Evolutionary conservation across 2,888 invertebrate species (phyloP), one percentile per base, ranked within the genome.

Genomic region (Pyralis farinalis): DNA sequence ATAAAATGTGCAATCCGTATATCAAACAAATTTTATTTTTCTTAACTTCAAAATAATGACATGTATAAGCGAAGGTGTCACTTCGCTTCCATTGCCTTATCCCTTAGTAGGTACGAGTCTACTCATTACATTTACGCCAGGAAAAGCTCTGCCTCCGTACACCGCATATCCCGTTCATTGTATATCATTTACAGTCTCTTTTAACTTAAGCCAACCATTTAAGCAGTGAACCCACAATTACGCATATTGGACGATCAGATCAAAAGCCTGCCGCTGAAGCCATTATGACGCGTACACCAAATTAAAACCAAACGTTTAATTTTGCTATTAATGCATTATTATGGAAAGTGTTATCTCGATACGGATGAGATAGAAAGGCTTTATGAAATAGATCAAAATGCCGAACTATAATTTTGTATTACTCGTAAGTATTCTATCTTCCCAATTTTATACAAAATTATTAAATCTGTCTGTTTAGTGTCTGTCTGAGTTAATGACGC

Each of bases 171-270:
- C n/a, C n/a, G n/a, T n/a, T n/a, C n/a, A n/a, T n/a, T n/a, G n/a
- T 28, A 25, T 7, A 9, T 7, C 42, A 32, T 10, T 64, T 65
- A 68, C 54, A 12, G 8, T 48, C n/a, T 41, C 58, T 54, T 46
- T 34, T 63, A 36, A 47, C 70, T 75, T 64, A 55, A 46, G 51
- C 68, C 73, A 56, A 55, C 53, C 59, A 58, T 63, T 63, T 63
- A 67, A 73, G 49, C 64, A 64, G 68, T 75, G 75, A 87, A 84
- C 87, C 85, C 71, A 82, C 87, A 87, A 88, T 87, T 87, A 88
- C 83, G 82, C 77, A 79, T 86, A 87, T 87, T 87, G 86, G 79
- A 72, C 64, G 76, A 71, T 62, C 70, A 64, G 74, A 78, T 87
- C 85, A 87, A 87, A 86, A 69, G 71, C 58, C 75, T 71, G 76